A percentile compares a stretch with the other conserved stretches of the same genome.
These are phyloP conservation scores for Solea solea DNA, from an alignment of 2,113 vertebrate genomes.

Conservation along the genomic window DNA sequence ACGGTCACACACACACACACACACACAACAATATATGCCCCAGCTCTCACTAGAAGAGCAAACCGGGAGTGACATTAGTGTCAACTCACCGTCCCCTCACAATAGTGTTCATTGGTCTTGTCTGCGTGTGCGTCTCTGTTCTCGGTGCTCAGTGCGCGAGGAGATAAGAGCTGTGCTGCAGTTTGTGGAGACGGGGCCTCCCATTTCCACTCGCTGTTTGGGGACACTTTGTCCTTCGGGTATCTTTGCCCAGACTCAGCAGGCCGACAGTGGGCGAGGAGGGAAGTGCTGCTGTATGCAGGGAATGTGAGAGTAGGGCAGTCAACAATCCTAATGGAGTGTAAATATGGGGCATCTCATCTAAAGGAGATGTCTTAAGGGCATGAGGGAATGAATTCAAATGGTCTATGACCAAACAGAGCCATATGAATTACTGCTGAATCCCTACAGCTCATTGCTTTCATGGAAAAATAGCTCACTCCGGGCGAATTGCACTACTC, in stretches of 20 bases:
- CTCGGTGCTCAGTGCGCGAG: constrained; percentile 31
- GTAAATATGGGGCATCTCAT: constrained; percentile 66
- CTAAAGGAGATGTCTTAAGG: constrained; percentile 51
- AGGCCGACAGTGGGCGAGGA: constrained; percentile 59
- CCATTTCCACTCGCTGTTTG: constrained; percentile 61
- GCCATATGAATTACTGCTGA: constrained; percentile 54
- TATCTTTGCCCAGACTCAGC: constrained; percentile 50
- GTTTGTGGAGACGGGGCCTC: constrained; percentile 61
- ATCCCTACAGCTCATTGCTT: constrained; percentile 43
- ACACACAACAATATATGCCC: too few species aligned
- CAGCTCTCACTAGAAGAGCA: constrained; percentile 37
- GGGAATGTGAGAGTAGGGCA: constrained; percentile 43
- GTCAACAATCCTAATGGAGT: constrained; percentile 69
- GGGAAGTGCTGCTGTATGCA: constrained; percentile 58
- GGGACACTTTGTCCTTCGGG: constrained; percentile 71
- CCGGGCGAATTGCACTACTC: constrained; percentile 31
- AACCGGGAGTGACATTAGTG: constrained; percentile 68
- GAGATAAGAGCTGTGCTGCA: constrained; percentile 60
- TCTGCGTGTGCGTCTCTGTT: constrained; percentile 62
- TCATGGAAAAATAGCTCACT: constrained; percentile 34
- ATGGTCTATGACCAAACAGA: constrained; percentile 52
- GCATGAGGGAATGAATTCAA: constrained; percentile 49
- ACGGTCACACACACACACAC: constrained; percentile 51
- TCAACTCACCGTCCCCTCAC: constrained; percentile 51
- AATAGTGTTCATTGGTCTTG: constrained; percentile 42